These are phyloP conservation scores for Gymnothorax javanicus DNA, from an alignment of 2,797 vertebrate genomes.

Conservation along the genomic window DNA sequence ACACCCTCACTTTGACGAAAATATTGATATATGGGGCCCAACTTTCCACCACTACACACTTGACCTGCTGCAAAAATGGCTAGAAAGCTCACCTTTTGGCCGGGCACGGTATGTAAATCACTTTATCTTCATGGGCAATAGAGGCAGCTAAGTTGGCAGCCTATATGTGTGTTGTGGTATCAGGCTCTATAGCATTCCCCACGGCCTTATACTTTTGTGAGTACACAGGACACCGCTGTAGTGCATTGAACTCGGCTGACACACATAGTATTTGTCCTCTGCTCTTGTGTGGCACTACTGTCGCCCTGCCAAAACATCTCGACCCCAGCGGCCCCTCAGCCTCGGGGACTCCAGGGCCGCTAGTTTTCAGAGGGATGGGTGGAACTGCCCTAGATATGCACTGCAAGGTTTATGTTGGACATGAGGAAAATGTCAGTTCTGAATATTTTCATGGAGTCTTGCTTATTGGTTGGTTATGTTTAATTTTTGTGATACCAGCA, in stretches of 20 bases:
- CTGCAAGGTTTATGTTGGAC: background rate
- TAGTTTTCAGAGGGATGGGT: conserved; percentile 10
- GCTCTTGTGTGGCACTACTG: background rate
- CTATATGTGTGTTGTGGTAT: background rate
- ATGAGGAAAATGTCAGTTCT: background rate
- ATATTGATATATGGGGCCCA: too few species aligned
- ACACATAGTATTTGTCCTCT: background rate
- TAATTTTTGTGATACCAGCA: conserved; percentile 1
- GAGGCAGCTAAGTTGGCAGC: background rate
- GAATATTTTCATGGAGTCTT: conserved; percentile 7
- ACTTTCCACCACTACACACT: background rate
- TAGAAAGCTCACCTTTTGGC: background rate
- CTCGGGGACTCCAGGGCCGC: background rate
- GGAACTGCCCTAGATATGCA: background rate
- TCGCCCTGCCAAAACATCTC: background rate
- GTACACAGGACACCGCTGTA: background rate
- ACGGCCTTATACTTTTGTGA: background rate
- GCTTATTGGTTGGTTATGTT: background rate
- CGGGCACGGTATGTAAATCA: background rate
- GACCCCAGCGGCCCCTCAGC: background rate
- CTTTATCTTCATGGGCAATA: background rate
- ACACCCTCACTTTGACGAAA: too few species aligned
- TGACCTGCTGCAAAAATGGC: background rate
- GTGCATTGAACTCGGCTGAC: background rate
- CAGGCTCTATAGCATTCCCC: background rate